Evolutionary conservation across 1,140 invertebrate species (phyloP).

Genomic region (Pristionchus pacificus): DNA sequence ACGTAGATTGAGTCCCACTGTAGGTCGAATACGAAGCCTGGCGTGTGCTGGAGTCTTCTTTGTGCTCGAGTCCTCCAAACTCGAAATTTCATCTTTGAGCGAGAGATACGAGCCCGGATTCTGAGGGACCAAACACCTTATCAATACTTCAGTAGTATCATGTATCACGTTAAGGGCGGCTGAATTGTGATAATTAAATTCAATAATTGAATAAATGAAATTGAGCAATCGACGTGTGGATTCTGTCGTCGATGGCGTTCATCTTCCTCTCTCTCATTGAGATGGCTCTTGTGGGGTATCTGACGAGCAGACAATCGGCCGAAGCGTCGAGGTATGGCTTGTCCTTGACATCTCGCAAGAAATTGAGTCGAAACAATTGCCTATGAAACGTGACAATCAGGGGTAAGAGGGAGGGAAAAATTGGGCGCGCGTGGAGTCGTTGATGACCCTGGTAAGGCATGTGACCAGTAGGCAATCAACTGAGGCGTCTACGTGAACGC

Average conservation of each 20-base stretch:
- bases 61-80: too few species aligned
- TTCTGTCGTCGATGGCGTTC: slow-evolving; percentile 44
- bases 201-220: slow-evolving; percentile 1
- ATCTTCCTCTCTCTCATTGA: slow-evolving; percentile 41
- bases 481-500: too few species aligned
- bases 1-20: too few species aligned
- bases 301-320: slow-evolving; percentile 39
- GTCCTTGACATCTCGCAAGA: background rate
- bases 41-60: too few species aligned
- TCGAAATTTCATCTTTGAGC: too few species aligned
- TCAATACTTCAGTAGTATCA: too few species aligned
- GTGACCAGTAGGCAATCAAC: too few species aligned
- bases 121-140: too few species aligned
- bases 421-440: background rate
- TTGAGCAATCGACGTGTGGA: slow-evolving; percentile 54
- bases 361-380: background rate
- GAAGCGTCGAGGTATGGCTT: slow-evolving; percentile 25
- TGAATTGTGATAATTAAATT: background rate
- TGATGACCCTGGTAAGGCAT: too few species aligned
- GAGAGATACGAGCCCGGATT: too few species aligned
- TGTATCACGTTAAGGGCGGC: too few species aligned
- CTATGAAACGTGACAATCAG: background rate
- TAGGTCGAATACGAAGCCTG: too few species aligned
- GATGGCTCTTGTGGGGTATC: slow-evolving; percentile 52
- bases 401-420: slow-evolving; percentile 12